These are phyloP conservation scores for Apantesis nais DNA, from an alignment of 2,888 invertebrate genomes.

Conservation along the genomic window DNA sequence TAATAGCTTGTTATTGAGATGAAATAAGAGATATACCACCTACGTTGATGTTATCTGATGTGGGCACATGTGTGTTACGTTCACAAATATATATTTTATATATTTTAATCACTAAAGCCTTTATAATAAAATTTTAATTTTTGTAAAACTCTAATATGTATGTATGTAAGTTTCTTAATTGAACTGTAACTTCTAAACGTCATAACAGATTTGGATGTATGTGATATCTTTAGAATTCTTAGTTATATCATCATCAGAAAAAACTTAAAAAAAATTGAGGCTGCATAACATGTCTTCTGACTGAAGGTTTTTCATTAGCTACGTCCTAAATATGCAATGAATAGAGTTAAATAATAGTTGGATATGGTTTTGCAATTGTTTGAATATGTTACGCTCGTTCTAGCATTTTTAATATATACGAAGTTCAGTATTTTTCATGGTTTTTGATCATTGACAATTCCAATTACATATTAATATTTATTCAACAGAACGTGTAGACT, in stretches of 20 bases:
- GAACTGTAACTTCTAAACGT: too few species aligned
- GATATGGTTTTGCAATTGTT: background rate
- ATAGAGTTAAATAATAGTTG: too few species aligned
- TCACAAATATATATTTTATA: conserved; percentile 8
- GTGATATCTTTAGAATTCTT: too few species aligned
- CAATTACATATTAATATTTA: conserved; percentile 3
- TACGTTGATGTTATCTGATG: conserved; percentile 39
- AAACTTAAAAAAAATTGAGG: too few species aligned
- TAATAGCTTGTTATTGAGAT: conserved; percentile 32
- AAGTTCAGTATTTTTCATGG: background rate
- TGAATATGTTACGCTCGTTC: background rate
- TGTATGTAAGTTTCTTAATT: too few species aligned
- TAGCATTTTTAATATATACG: too few species aligned
- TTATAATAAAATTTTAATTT: background rate
- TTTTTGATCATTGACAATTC: background rate
- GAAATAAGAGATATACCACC: conserved; percentile 37
- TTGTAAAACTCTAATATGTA: background rate
- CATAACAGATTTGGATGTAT: too few species aligned
- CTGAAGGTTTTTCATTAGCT: background rate
- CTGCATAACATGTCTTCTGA: too few species aligned
- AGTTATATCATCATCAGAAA: too few species aligned
- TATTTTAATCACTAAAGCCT: conserved; percentile 1
- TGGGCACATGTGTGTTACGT: conserved; percentile 7
- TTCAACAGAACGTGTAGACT: conserved; percentile 13
- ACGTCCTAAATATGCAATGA: background rate